A percentile compares a stretch with the other conserved stretches of the same genome.
Conservation (phyloP, 2,888 invertebrate species). For the Stenchaetothrips biformis region DNA sequence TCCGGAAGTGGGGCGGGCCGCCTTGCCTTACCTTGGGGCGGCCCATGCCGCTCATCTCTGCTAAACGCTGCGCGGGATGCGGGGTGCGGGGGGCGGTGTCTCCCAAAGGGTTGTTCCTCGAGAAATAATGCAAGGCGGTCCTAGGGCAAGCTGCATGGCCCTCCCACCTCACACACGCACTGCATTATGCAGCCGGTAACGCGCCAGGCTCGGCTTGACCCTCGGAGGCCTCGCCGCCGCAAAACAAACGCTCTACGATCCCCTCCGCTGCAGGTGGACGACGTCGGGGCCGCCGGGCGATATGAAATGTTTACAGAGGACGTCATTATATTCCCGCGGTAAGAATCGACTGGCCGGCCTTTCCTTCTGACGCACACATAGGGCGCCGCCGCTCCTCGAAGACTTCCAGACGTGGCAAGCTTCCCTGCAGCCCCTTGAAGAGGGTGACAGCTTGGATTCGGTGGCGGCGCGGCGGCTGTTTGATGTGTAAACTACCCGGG, state of each 20-base stretch:
- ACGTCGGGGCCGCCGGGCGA: neutral
- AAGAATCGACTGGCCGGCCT: neutral
- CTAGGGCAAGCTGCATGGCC: neutral
- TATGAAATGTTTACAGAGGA: neutral
- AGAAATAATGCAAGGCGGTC: constrained; percentile 1
- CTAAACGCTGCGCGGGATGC: neutral
- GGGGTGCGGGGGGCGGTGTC: neutral
- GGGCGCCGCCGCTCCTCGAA: no score
- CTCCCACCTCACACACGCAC: neutral
- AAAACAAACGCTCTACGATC: neutral
- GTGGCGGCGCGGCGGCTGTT: no score
- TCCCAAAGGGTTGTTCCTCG: constrained; percentile 16
- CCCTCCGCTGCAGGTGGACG: neutral
- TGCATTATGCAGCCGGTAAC: constrained; percentile 6
- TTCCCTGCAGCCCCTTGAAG: no score
- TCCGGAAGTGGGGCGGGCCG: no score
- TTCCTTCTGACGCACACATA: no score
- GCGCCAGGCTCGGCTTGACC: neutral
- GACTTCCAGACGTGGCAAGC: no score
- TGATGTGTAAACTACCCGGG: no score
- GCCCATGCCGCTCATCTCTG: constrained; percentile 3
- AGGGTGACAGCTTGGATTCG: no score
- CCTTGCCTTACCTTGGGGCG: neutral
- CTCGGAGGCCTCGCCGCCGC: neutral
- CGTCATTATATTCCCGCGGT: neutral